Base-by-base conservation (phyloP, 2,113 vertebrate species). In the Perognathus longimembris region DNA sequence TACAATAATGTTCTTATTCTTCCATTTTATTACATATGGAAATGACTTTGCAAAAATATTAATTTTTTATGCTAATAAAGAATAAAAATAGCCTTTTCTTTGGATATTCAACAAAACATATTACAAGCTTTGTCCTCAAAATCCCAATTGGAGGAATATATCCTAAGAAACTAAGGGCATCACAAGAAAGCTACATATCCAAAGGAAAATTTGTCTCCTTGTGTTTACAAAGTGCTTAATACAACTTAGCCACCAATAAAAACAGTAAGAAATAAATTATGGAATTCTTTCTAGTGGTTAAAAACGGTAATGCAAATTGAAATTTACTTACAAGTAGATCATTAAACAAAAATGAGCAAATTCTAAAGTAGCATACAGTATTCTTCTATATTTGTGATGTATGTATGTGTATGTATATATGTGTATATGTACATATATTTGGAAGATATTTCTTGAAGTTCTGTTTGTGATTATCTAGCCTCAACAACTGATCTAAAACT, bases 301-400 rank as follows among this genome's bases (percentile, higher is more conserved):
- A 83, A 79, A 88, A 26, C 54, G 21, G 70, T 38, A 67, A 79
- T 79, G 21, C 45, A 79, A 92, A 79, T 83, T 24, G 61, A 40
- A 78, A 87, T 69, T 82, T 80, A 84, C 40, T 76, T 22, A 9
- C 24, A 90, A 26, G 2, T 75, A 12, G 4, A 50, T 8, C 5
- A 67, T 70, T 50, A 66, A 71, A 85, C 59, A 38, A 93, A 96
- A 90, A 82, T 77, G 69, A 86, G 18, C 26, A 88, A 32, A 14
- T 69, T 89, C 54, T 42, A 14, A 85, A 89, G 93, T 74, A 92
- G 79, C 24, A 75, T 24, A 36, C 26, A 86, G 22, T 28, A 64
- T 70, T 22, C 70, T 80, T 83, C 15, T 74, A 38, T 30, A 75
- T 36, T 18, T 67, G 3, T 20, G 74, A 82, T 45, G 45, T 14